Base-by-base conservation (phyloP, 1,140 invertebrate genomes). In the Hylaeus volcanicus region DNA sequence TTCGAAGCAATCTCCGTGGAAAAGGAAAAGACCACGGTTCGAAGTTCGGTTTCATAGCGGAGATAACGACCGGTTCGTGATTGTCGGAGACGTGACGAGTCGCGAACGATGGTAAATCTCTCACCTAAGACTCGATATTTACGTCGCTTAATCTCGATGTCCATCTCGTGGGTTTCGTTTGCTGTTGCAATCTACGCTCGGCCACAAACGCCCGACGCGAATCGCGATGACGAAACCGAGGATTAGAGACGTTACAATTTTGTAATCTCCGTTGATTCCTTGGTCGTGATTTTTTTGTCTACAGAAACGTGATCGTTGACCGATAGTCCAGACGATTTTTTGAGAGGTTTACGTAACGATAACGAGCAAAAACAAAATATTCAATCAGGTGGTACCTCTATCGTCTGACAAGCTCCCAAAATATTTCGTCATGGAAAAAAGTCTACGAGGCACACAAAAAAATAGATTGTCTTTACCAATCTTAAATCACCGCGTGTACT, bases 51-150 rank as follows among this genome's bases (percentile, higher is more conserved):
- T 58, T 48, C 8, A 12, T 45, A 26, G 43, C n/a, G 12, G 8
- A 60, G 83, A 88, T 85, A 85, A 84, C 72, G 43, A 26, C 3
- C 48, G 26, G 60, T 74, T 82, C 60, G 81, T 70, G 74, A 74
- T 78, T 70, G 61, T 61, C 61, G 68, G 26, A 56, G 74, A 83
- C 83, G 65, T 80, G 65, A 75, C 73, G 26, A 63, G 9, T 43
- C 73, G 39, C 1, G 5, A 83, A 68, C 12, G 76, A 78, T 56
- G 26, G 53, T 51, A 69, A 85, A 85, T 69, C 68, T 79, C 45
- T 45, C 39, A 82, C 48, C 55, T 61, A 63, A n/a, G 15, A 8
- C 4, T n/a, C 53, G 70, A 14, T 61, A 78, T 82, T 63, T 56
- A 75, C 60, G 73, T 48, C 56, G 64, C 48, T 45, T 37, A n/a